These are phyloP conservation scores for Anthophora plumipes DNA, from an alignment of 2,888 invertebrate genomes.

Conservation along the genomic window DNA sequence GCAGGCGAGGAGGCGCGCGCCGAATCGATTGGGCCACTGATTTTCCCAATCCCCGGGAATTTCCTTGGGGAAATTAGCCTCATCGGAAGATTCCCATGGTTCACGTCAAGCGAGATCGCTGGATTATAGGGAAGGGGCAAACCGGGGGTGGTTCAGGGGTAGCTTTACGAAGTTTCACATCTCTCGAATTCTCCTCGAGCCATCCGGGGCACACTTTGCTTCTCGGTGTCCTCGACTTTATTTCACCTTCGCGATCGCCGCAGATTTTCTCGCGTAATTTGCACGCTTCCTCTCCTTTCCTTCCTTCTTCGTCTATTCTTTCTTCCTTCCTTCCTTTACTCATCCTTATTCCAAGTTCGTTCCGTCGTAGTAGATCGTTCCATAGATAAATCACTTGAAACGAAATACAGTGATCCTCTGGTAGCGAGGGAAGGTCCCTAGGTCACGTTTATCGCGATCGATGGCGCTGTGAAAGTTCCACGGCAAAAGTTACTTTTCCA, in stretches of 20 bases:
- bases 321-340: too few species aligned
- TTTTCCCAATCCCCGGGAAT: conserved; percentile 79
- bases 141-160: conserved; percentile 28
- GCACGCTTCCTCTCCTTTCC: neutral
- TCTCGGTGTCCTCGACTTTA: conserved; percentile 30
- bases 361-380: neutral
- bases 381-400: conserved; percentile 13
- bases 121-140: conserved; percentile 59
- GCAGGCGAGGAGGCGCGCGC: conserved; percentile 59
- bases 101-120: conserved; percentile 71
- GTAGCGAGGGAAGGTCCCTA: neutral
- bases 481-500: conserved; percentile 53
- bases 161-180: conserved; percentile 68
- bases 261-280: conserved; percentile 20
- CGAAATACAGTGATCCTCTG: neutral
- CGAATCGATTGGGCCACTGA: conserved; percentile 76
- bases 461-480: conserved; percentile 33
- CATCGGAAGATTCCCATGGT: conserved; percentile 76
- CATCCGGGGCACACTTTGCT: neutral
- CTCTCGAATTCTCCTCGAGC: conserved; percentile 27
- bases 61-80: conserved; percentile 82
- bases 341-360: neutral
- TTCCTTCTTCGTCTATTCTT: neutral
- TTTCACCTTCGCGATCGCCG: conserved; percentile 24
- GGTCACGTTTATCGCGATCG: conserved; percentile 33